Evolutionary conservation across 1,140 invertebrate species (phyloP), one percentile per base, ranked within the genome.

Genomic region (Orius insidiosus): DNA sequence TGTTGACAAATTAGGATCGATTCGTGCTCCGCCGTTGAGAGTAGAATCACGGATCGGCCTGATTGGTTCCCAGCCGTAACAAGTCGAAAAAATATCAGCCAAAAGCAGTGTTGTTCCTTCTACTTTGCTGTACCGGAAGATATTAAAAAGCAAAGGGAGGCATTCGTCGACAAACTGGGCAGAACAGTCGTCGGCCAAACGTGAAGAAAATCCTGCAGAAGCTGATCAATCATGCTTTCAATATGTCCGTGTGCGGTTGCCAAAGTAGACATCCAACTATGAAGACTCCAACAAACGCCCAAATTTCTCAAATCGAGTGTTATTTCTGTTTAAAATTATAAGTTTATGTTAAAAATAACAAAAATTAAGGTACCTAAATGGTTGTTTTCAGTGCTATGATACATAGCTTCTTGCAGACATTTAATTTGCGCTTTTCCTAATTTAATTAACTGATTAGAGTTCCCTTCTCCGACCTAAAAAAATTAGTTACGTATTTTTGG

Each of bases 1-100:
- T 90, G 63, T 92, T 92, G 40, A 92, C 85, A 65, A 87, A 92
- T 56, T 84, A 1, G 85, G 83, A 66, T 89, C 85, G 50, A 88
- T 87, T 42, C 82, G 68, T 1, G 83, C 80, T 34, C 78, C 75
- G 50, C 72, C 72, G 9, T 68, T 67, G 15, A 80, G 66, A 2
- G 73, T 70, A 8, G 77, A 76, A 54, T 85, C 78, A 55, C 74
- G 70, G 15, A 89, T 81, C 0, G 72, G 66, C 56, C 82, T 82
- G 45, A 89, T 83, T 0, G 78, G 67, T 58, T 87, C 84, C 75
- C 84, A 83, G 18, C 85, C 85, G 55, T 79, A 90, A 56, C 84
- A 87, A 15, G 81, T 85, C 49, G 80, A 85, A 55, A 92, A 83
- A 46, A 90, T 88, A 61, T 89, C 85, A 2, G 85, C 86, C 41